Evolutionary conservation across 2,888 invertebrate species (phyloP), one percentile per base, ranked within the genome.

Genomic region (Hybos culiciformis): DNA sequence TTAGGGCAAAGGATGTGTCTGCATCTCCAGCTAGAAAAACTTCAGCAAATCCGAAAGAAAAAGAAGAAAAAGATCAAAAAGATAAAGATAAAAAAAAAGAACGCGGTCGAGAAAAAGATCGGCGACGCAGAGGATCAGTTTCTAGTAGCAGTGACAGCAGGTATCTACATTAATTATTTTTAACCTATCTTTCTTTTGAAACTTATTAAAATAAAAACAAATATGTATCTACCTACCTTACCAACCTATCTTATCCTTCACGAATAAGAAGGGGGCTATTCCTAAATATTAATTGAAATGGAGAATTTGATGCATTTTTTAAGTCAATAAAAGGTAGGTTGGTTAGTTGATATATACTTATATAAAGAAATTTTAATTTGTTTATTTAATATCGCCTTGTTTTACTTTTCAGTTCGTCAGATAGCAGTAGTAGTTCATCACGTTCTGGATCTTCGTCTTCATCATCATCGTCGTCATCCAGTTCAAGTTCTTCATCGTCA

Each of bases 81-180:
- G 60, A 80, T 79, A 60, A 76, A 77, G 50, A 74, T 21, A 24
- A 23, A 3, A 18, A 26, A 26, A 24, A 15, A 14, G n/a, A 14
- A 15, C 53, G 56, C 5, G 56, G 62, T 4, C 54, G 64, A 41
- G 62, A 62, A 44, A 56, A 63, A 9, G 62, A 62, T 41, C 59
- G 63, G 24, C 59, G 63, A 46, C 77, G 75, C 45, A 56, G 64
- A 2, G 66, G 65, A 18, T 83, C 83, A 18, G 83, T 80, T 31
- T 82, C 83, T 2, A 83, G 84, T 47, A 83, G 83, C 56, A 84
- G 84, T 60, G 83, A 83, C 43, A 81, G 80, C 55, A 84, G 83
- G 64, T 80, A 77, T 60, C 78, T 78, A 74, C 76, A 54, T 39
- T 23, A 78, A 78, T 74, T 75, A 53, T 38, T 19, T 42, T 21